Base-by-base conservation (phyloP, 2,888 invertebrate species). In the Eueremaeus valkanovi region DNA sequence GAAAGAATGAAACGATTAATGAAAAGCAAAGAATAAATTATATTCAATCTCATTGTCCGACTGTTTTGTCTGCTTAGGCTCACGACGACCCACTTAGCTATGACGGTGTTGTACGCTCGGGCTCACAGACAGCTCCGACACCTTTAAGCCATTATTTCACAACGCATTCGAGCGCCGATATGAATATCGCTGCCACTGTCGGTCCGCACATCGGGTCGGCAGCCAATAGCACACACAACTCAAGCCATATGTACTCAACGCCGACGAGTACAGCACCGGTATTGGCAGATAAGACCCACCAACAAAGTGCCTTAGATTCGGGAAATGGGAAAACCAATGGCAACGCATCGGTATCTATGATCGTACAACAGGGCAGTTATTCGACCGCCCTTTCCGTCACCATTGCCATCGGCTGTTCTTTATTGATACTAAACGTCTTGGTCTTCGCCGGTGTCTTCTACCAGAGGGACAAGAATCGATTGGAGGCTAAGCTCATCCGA, bases 381-480 rank as follows among this genome's bases (percentile, higher is more conserved):
- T 92, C 92, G 0, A 93, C 94, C 3, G 94, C 94, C 1, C 85
- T 95, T 18, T 93, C 93, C 83, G 93, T 94, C 0, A 95, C 94
- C 24, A 93, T 96, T 80, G 95, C 95, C 21, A 70, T 78, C 11
- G 79, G 79, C 45, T 76, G 76, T 49, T 78, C 78, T 1, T 75
- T 79, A 3, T 45, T 79, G 16, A 72, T 79, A 49, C 74, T 79
- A 5, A 79, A 79, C 77, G 72, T 79, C 13, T 74, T 79, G 24
- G 76, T 79, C 51, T 79, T 78, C 76, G 78, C 78, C 42, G 79
- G 79, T 21, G 77, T 79, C 24, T 78, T 75, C 58, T 79, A 79
- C 73, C 77, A 78, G 45, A 77, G 78, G 31, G 79, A 78, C 33
- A 73, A 73, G 49, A 77, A 73, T 68, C 76, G 76, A 42, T 72